Evolutionary conservation across 2,797 vertebrate species (phyloP).

Genomic region (Anguilla megastoma): DNA sequence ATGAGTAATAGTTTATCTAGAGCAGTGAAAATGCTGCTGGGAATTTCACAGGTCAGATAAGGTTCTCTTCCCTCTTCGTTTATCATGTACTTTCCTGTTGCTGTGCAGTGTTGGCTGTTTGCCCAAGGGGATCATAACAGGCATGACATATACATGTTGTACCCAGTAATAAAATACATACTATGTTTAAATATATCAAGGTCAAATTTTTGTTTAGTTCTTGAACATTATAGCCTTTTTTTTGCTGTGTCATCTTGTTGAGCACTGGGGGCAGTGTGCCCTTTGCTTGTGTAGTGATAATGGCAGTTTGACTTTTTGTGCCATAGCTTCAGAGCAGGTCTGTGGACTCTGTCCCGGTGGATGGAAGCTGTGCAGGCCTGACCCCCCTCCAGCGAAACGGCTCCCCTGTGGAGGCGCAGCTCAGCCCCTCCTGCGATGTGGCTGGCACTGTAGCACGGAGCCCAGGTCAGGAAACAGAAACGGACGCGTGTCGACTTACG

Average conservation of each 20-base stretch:
- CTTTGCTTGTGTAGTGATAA: background rate
- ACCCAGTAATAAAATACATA: background rate
- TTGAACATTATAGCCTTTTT: background rate
- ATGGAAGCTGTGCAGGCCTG: slow-evolving; percentile 55
- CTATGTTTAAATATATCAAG: slow-evolving; percentile 10
- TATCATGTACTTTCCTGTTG: slow-evolving; percentile 20
- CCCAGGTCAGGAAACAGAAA: background rate
- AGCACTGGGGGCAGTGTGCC: background rate
- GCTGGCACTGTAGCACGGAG: slow-evolving; percentile 55
- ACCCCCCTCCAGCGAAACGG: slow-evolving; percentile 45
- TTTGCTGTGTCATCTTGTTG: background rate
- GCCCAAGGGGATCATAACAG: slow-evolving; percentile 27
- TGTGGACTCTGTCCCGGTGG: slow-evolving; percentile 65
- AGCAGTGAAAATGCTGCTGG: slow-evolving; percentile 49
- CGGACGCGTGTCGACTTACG: background rate
- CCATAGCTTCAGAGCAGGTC: slow-evolving; percentile 65
- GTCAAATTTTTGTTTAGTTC: background rate
- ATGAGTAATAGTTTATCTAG: slow-evolving; percentile 45
- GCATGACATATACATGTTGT: background rate
- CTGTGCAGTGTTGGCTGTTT: slow-evolving; percentile 43
- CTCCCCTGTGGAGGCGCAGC: slow-evolving; percentile 48
- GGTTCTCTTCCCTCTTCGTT: slow-evolving; percentile 45
- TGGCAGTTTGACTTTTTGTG: slow-evolving; percentile 30
- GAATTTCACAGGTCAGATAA: slow-evolving; percentile 51
- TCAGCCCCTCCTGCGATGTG: slow-evolving; percentile 50